Evolutionary conservation across 2,888 invertebrate species (phyloP).

Genomic region (Pollenia amentaria): DNA sequence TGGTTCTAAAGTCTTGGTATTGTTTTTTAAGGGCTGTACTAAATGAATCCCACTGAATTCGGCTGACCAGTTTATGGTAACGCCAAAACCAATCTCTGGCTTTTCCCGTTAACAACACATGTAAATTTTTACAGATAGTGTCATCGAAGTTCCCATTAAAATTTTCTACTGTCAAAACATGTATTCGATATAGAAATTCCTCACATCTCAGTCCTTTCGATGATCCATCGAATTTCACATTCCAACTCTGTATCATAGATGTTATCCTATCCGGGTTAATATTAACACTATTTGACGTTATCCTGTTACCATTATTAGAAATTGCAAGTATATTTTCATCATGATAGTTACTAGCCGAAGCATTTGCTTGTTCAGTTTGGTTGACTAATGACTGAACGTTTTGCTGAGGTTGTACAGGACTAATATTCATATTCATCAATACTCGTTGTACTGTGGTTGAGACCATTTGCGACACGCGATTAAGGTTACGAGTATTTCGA

Average conservation of each 20-base stretch:
- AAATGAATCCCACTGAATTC: slow-evolving; percentile 3
- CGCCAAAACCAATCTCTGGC: slow-evolving; percentile 42
- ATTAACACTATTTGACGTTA: background rate
- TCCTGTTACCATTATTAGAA: background rate
- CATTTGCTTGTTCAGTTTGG: no score
- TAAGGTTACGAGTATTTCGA: background rate
- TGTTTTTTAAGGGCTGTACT: background rate
- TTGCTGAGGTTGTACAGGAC: background rate
- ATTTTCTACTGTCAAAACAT: slow-evolving; percentile 2
- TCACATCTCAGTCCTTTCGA: slow-evolving; percentile 9
- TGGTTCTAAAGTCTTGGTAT: slow-evolving; percentile 26
- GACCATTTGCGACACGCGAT: background rate
- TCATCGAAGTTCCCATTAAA: slow-evolving; percentile 21
- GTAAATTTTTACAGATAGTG: slow-evolving; percentile 13
- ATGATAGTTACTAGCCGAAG: no score
- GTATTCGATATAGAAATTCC: slow-evolving; percentile 23
- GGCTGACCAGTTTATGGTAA: background rate
- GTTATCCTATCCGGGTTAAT: slow-evolving; percentile 5
- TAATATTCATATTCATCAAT: background rate
- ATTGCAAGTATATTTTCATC: no score
- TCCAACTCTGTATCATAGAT: slow-evolving; percentile 13
- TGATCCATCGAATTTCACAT: slow-evolving; percentile 33
- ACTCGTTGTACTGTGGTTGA: background rate
- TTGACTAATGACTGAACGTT: background rate
- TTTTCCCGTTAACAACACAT: background rate